Base-by-base conservation (phyloP, 2,797 vertebrate species). In the Oreochromis grahami region DNA sequence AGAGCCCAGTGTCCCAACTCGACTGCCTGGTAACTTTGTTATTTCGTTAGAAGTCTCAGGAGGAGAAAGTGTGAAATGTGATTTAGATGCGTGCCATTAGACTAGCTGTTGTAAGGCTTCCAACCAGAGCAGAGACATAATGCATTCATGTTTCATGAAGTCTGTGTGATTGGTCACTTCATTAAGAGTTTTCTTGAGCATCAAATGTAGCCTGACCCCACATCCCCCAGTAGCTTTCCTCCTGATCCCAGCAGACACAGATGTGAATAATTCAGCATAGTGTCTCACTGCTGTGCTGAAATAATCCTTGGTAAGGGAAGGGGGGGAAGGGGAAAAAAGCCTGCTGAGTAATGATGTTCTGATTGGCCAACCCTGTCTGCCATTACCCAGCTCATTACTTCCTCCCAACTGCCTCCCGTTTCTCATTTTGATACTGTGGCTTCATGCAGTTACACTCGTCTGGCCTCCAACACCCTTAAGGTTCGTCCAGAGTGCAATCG, bases 1-100 rank as follows among this genome's bases (percentile, higher is more conserved):
- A 99, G 96, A 99, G 98, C 89, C 98, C 98, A 2, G 97, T 99
- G 89, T 99, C 98, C 52, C 98, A 99, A 89, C 97, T 99, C 19
- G 98, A 99, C 94, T 99, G 98, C 91, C 94, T 99, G 97, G 98
- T 99, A 94, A 96, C 93, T 58, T 74, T 78, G 5, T 72, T 76
- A 15, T 48, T 83, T 45, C n/a, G 7, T 89, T 68, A 32, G 24
- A 68, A 56, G 52, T 76, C 58, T 48, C 2, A 10, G 7, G 45
- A 63, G 24, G 32, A 74, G 52, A n/a, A 56, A 52, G 65, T 12
- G 29, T 10, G 43, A 74, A 50, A 26, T 24, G 63, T 76, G 60
- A 78, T 85, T 77, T 50, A 50, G 43, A 32, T 74, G 70, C 2
- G 26, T 60, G 6, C 63, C 60, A 70, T 84, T 72, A 63, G 13